phyloP scores from a whole-genome alignment of 2,113 vertebrate species.

The Chionis minor region DNA sequence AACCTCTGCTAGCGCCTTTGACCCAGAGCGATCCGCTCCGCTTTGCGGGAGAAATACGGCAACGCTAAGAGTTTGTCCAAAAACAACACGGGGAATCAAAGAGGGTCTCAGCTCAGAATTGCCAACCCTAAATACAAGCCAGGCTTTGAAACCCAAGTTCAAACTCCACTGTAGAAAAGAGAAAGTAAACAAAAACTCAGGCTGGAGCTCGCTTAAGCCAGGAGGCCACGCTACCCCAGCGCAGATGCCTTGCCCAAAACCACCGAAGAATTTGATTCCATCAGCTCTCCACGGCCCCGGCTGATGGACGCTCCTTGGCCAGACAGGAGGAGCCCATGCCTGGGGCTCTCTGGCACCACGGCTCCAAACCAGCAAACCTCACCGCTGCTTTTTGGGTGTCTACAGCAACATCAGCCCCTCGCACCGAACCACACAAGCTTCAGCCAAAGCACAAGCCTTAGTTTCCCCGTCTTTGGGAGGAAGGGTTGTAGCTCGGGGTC shows the following conservation, averaged over 20 bases:
- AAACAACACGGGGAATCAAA: not conserved
- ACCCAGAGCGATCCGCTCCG: accelerated
- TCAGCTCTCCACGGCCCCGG: not conserved
- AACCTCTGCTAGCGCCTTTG: not conserved
- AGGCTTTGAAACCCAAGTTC: not conserved
- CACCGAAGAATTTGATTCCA: not conserved
- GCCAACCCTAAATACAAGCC: not conserved
- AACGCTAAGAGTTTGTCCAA: accelerated
- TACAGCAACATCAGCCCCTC: not conserved
- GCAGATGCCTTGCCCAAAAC: not conserved
- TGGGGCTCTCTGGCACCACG: not conserved
- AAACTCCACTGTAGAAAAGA: not conserved
- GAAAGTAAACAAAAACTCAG: not conserved
- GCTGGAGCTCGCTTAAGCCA: not conserved
- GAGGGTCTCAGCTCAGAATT: not conserved
- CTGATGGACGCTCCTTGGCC: not conserved
- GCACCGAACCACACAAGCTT: not conserved
- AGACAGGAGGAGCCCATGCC: not conserved
- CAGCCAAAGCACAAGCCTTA: accelerated
- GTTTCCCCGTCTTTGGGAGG: not conserved
- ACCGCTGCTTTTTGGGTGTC: not conserved
- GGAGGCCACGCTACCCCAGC: not conserved
- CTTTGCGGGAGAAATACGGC: not conserved
- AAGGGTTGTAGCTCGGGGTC: not conserved
- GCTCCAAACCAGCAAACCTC: not conserved